Percentiles rank a stretch among this genome's conserved stretches.
These are phyloP conservation scores for Lottia gigantea DNA, from an alignment of 2,888 invertebrate genomes.

Conservation along the genomic window DNA sequence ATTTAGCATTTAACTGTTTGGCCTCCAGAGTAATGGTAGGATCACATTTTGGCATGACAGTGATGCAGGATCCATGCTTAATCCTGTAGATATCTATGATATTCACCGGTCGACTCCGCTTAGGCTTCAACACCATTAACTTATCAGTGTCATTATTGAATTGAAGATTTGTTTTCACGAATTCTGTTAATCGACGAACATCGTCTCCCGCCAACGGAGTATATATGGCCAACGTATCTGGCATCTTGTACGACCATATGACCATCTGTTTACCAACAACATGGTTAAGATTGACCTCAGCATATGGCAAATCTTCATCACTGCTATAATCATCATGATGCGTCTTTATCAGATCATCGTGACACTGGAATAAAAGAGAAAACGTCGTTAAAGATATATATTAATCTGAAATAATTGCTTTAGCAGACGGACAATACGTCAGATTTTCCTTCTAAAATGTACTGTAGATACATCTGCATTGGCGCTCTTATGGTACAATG, in stretches of 20 bases:
- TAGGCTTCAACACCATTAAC: slow-evolving; percentile 47
- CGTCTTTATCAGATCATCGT: background rate
- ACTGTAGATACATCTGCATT: no score
- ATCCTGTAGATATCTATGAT: slow-evolving; percentile 40
- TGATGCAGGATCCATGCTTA: slow-evolving; percentile 47
- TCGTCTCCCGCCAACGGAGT: slow-evolving; percentile 46
- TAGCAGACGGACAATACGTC: no score
- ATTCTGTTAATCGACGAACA: slow-evolving; percentile 41
- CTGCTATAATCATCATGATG: slow-evolving; percentile 11
- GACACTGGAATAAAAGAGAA: background rate
- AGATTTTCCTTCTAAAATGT: no score
- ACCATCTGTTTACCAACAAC: slow-evolving; percentile 45
- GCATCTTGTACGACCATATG: slow-evolving; percentile 48
- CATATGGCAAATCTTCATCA: slow-evolving; percentile 14
- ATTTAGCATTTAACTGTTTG: slow-evolving; percentile 46
- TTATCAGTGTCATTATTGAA: slow-evolving; percentile 44
- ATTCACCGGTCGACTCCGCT: slow-evolving; percentile 43
- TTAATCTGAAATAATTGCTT: no score
- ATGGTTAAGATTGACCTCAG: slow-evolving; percentile 37
- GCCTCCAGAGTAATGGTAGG: slow-evolving; percentile 44
- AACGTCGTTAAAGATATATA: no score
- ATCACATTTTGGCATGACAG: slow-evolving; percentile 46
- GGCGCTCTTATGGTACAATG: no score
- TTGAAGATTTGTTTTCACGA: slow-evolving; percentile 44
- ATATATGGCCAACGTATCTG: slow-evolving; percentile 49